Conservation (phyloP, 1,140 invertebrate genomes). For the Daktulosphaira vitifoliae region DNA sequence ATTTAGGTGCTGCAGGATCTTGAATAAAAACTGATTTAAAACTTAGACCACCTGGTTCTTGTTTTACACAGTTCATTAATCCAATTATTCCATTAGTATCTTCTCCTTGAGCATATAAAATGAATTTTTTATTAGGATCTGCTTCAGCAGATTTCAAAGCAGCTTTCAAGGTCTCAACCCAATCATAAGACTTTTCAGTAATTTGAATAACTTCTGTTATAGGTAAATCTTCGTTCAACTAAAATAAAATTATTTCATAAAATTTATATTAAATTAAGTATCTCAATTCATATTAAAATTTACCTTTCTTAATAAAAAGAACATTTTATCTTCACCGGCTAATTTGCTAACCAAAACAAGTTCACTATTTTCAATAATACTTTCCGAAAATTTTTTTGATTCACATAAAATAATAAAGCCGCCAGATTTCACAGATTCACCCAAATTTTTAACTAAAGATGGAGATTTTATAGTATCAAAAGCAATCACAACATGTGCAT, state of each 20-base stretch:
- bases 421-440: constrained; percentile 53
- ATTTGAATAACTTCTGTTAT: constrained; percentile 50
- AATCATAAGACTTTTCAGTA: constrained; percentile 60
- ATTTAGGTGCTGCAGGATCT: constrained; percentile 53
- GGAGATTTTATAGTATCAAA: constrained; percentile 48
- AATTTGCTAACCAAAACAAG: constrained; percentile 51
- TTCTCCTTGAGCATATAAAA: constrained; percentile 61
- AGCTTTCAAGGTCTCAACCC: constrained; percentile 73
- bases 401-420: constrained; percentile 68
- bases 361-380: constrained; percentile 45
- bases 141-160: constrained; percentile 53
- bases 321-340: constrained; percentile 49
- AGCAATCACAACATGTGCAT: constrained; percentile 56
- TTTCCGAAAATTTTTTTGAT: constrained; percentile 48
- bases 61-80: constrained; percentile 76
- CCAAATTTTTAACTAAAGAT: constrained; percentile 49
- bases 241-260: background rate
- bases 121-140: constrained; percentile 51
- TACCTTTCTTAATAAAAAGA: constrained; percentile 52
- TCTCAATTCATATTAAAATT: background rate
- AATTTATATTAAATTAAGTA: background rate
- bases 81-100: constrained; percentile 71
- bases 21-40: constrained; percentile 64
- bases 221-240: constrained; percentile 2
- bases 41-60: constrained; percentile 68